Evolutionary conservation across 2,113 vertebrate genomes (phyloP).

Genomic region (Panthera tigris): DNA sequence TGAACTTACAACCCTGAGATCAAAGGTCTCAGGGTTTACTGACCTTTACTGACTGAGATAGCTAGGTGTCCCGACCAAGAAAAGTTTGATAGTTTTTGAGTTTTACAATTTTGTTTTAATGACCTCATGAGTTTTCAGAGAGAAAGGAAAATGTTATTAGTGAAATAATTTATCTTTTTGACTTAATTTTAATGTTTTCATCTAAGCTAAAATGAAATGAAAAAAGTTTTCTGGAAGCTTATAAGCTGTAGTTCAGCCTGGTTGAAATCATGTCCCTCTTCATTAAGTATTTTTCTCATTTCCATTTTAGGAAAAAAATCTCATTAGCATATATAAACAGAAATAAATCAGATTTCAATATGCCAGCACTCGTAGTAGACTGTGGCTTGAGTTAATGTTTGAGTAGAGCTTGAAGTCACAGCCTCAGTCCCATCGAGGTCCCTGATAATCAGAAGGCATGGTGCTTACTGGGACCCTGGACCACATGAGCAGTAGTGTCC

Average conservation of each 20-base stretch:
- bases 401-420: constrained; percentile 79
- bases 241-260: constrained; percentile 58
- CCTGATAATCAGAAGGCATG: constrained; percentile 63
- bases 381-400: constrained; percentile 80
- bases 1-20: background rate
- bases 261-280: constrained; percentile 55
- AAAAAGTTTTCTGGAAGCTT: constrained; percentile 66
- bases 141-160: background rate
- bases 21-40: background rate
- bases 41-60: background rate
- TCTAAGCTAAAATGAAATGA: constrained; percentile 51
- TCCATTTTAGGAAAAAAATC: constrained; percentile 41
- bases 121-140: constrained; percentile 20
- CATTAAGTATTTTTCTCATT: constrained; percentile 66
- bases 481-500: constrained; percentile 54
- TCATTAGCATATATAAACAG: constrained; percentile 56
- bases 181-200: background rate
- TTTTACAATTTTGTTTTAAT: background rate
- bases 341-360: constrained; percentile 61
- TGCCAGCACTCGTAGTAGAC: constrained; percentile 74
- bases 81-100: background rate
- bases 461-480: constrained; percentile 54
- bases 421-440: constrained; percentile 63
- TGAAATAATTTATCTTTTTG: constrained; percentile 55
- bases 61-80: background rate